phyloP scores from a whole-genome alignment of 2,797 vertebrate species.

The Centropyge bicolor region DNA sequence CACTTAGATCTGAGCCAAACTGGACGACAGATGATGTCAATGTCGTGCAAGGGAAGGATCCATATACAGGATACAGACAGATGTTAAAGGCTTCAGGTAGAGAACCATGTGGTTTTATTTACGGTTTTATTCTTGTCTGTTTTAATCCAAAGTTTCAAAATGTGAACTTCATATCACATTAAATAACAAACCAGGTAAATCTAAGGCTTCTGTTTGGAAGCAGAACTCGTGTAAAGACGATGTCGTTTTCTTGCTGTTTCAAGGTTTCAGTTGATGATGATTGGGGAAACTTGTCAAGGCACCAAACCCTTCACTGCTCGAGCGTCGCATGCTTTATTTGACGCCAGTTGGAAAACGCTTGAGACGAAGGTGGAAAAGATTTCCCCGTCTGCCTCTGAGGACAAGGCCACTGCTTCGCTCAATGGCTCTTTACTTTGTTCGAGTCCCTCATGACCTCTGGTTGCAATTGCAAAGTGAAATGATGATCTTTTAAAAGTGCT shows the following conservation, averaged over 20 bases:
- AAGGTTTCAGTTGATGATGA: slow-evolving; percentile 37
- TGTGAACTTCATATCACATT: neutral
- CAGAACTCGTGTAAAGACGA: neutral
- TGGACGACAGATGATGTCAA: neutral
- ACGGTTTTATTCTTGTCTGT: too few relatives aligned
- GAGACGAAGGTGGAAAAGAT: slow-evolving; percentile 46
- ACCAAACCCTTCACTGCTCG: slow-evolving; percentile 24
- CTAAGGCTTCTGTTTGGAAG: neutral
- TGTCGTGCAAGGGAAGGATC: neutral
- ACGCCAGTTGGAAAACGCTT: slow-evolving; percentile 33
- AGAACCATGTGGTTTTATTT: neutral
- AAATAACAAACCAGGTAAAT: neutral
- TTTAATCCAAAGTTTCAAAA: neutral
- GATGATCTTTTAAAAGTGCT: slow-evolving; percentile 64
- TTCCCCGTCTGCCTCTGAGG: slow-evolving; percentile 36
- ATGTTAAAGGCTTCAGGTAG: neutral
- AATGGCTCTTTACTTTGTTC: slow-evolving; percentile 57
- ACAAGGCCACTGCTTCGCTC: slow-evolving; percentile 38
- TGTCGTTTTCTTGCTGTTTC: neutral
- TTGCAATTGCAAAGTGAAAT: slow-evolving; percentile 52
- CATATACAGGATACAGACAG: neutral
- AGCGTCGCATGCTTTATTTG: slow-evolving; percentile 23
- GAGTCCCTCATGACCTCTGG: slow-evolving; percentile 66
- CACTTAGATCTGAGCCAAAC: slow-evolving; percentile 3
- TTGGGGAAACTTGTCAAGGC: slow-evolving; percentile 36